Base-by-base conservation (phyloP, 2,113 vertebrate species). In the Tonatia bakeri region DNA sequence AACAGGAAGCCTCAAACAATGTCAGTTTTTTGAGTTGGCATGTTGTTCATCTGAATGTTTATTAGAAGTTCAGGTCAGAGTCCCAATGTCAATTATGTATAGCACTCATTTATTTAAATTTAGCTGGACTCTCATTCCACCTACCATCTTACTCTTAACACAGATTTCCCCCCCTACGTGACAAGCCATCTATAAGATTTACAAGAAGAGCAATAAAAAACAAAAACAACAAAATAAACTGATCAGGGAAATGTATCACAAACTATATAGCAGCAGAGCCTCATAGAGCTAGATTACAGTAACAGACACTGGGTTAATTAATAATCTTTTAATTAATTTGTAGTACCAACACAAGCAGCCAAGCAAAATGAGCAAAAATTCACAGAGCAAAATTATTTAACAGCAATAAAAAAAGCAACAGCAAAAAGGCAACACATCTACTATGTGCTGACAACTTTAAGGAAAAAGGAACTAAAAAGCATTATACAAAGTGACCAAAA, bases 311-410 rank as follows among this genome's bases (percentile, higher is more conserved):
- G 3, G 69, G 61, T 90, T 94, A 95, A 86, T 88, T 20, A 93
- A 76, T 69, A 67, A 85, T 77, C 72, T 94, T 94, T 95, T 76
- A 83, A 97, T 90, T 92, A 76, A 94, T 47, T 64, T 96, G n/a
- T 36, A 95, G 70, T 81, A 84, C 28, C 52, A 70, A 91, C 26
- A 97, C 22, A 95, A 97, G 38, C 45, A 95, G 93, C 85, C 92
- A 95, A 83, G 75, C 96, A 94, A 96, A 96, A 96, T 76, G 38
- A 94, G 24, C 11, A 67, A 90, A 86, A 82, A 43, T 24, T 59
- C 91, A 95, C 19, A 95, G 26, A 87, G 85, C 20, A 89, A 93
- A 88, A 88, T 95, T 54, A 95, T 75, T 87, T 65, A 80, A 95
- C 40, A 40, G 87, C 22, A 67, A 84, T 45, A 94, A 94, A 94